Percentiles rank a stretch among this genome's conserved stretches.
Conservation (phyloP, 2,797 vertebrate species). For the Dicrostonyx torquatus region DNA sequence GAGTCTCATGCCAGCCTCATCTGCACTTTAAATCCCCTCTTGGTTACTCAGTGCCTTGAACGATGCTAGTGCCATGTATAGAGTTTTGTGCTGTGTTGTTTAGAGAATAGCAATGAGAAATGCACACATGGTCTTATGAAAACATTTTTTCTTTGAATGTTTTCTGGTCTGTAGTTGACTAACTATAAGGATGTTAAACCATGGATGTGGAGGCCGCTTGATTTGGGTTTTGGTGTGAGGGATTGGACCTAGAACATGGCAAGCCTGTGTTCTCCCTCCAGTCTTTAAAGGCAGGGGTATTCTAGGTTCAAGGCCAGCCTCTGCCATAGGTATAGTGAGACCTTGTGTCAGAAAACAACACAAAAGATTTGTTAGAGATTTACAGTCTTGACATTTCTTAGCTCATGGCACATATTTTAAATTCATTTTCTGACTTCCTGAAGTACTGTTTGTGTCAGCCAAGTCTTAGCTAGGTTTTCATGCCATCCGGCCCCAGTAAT, state of each 20-base stretch:
- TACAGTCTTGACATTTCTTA: background rate
- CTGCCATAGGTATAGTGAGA: background rate
- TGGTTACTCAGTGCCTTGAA: background rate
- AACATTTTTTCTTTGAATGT: background rate
- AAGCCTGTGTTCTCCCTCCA: background rate
- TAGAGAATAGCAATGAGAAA: background rate
- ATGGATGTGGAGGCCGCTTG: background rate
- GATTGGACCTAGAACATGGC: background rate
- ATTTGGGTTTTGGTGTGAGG: background rate
- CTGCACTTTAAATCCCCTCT: background rate
- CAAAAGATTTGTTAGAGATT: conserved; percentile 8
- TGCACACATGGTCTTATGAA: background rate
- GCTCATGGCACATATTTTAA: background rate
- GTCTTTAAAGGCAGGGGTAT: background rate
- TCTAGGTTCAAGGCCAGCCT: background rate
- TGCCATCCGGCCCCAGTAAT: background rate
- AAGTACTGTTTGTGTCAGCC: background rate
- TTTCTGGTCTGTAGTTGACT: background rate
- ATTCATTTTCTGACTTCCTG: conserved; percentile 36
- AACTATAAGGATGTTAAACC: background rate
- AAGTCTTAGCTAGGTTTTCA: background rate
- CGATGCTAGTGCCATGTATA: background rate
- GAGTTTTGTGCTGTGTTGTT: background rate
- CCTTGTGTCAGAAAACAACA: background rate
- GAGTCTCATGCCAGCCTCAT: background rate